Conservation (phyloP, 2,888 invertebrate genomes). For the Pterobdella sp. region DNA sequence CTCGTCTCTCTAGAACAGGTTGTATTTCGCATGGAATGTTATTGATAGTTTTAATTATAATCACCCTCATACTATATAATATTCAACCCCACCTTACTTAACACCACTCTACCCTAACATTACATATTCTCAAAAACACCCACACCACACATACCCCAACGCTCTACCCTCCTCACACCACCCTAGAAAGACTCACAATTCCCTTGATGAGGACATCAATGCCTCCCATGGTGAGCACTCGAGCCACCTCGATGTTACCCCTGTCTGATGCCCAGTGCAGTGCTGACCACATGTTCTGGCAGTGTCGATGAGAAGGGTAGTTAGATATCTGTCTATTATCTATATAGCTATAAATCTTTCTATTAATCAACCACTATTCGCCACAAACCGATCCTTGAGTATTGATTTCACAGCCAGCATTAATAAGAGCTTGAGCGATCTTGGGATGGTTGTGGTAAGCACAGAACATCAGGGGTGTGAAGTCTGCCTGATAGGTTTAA, state of each 20-base stretch:
- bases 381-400: constrained; percentile 46
- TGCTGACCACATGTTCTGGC: constrained; percentile 50
- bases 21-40: neutral
- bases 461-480: constrained; percentile 51
- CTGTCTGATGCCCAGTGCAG: constrained; percentile 51
- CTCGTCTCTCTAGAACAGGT: constrained; percentile 35
- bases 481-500: constrained; percentile 51
- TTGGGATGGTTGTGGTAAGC: constrained; percentile 49
- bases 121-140: neutral
- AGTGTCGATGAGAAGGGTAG: constrained; percentile 6
- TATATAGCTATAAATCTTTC: no score
- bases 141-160: neutral
- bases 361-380: neutral
- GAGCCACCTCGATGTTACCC: constrained; percentile 46
- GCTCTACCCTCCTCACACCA: neutral
- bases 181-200: constrained; percentile 38
- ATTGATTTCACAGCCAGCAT: constrained; percentile 46
- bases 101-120: neutral
- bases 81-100: neutral
- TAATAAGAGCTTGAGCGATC: constrained; percentile 45
- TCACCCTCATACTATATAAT: neutral
- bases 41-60: no score
- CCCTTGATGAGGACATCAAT: constrained; percentile 45
- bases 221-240: constrained; percentile 47
- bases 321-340: no score